phyloP scores from a whole-genome alignment of 2,888 invertebrate species.

The Campopleginae sp. region DNA sequence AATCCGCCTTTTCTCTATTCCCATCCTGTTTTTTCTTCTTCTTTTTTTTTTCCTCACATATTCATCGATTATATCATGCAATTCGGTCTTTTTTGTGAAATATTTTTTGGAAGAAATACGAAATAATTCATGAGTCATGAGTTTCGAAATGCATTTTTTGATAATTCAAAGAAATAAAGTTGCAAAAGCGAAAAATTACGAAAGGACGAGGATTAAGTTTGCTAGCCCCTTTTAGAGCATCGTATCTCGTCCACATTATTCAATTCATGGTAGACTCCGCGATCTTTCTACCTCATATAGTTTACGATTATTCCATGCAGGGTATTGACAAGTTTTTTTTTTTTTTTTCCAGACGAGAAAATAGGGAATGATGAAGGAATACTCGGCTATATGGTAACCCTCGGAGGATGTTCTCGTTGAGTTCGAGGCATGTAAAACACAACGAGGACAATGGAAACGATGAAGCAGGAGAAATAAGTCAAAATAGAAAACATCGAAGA shows the following conservation, averaged over 20 bases:
- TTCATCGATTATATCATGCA: slow-evolving; percentile 16
- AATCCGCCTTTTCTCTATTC: not conserved
- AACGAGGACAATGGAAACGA: slow-evolving; percentile 36
- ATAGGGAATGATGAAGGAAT: slow-evolving; percentile 74
- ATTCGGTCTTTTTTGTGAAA: not conserved
- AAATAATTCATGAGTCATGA: too few species aligned
- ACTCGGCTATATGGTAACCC: slow-evolving; percentile 48
- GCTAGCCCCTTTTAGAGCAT: slow-evolving; percentile 23
- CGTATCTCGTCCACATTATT: slow-evolving; percentile 69
- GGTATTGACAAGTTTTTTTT: slow-evolving; percentile 17
- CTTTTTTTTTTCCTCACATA: not conserved
- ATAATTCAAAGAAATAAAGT: not conserved
- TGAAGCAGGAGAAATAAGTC: slow-evolving; percentile 35
- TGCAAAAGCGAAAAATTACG: not conserved
- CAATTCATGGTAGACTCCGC: slow-evolving; percentile 75
- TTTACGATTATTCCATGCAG: slow-evolving; percentile 77
- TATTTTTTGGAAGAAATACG: too few species aligned
- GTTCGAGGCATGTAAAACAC: slow-evolving; percentile 45
- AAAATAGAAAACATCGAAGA: slow-evolving; percentile 19
- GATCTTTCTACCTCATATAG: slow-evolving; percentile 82
- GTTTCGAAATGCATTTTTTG: not conserved
- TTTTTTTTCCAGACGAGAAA: slow-evolving; percentile 60
- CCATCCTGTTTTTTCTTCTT: not conserved
- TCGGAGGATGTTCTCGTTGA: slow-evolving; percentile 1
- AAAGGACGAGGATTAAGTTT: slow-evolving; percentile 5